Base-by-base conservation (phyloP, 2,888 invertebrate species). In the Hermaeophaga mercurialis region DNA sequence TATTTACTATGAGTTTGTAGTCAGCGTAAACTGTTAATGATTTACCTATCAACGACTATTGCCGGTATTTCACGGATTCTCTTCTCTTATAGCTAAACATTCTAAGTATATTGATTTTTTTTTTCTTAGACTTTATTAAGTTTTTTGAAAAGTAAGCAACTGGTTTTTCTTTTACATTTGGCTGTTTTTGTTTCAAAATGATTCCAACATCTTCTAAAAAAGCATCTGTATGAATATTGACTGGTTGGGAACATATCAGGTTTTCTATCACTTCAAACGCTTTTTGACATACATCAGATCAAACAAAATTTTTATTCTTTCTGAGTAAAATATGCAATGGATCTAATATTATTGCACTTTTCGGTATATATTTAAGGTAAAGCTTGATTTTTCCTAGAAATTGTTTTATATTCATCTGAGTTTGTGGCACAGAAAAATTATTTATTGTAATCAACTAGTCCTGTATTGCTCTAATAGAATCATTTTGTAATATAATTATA, bases 1-100 rank as follows among this genome's bases (percentile, higher is more conserved):
- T 12, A 19, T 41, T 57, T 61, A 55, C 44, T 7, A 49, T 18
- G 4, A 44, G 55, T 43, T 44, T 55, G 12, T 55, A 36, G n/a
- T 55, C 62, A 54, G 45, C 58, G 33, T 22, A 39, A 8, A 47
- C 43, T 11, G 34, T 43, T 11, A 53, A 53, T 8, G 9, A 8
- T 12, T 12, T 43, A 7, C 44, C 44, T 15, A 52, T 44, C 7
- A 52, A 28, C 22, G 15, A 26, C n/a, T 33, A 11, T 44, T 43
- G 52, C 44, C 52, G 44, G 22, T 48, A 55, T 28, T 18, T 39
- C 9, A 54, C 19, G 11, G 46, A 12, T n/a, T n/a, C n/a, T n/a
- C n/a, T 31, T 46, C 38, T 54, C 46, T 54, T 2, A 54, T 54
- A 0, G 54, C 45, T 28, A 46, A 19, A n/a, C 54, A 38, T 47